Evolutionary conservation across 2,113 vertebrate species (phyloP), one percentile per base, ranked within the genome.

Genomic region (Diphyllodes magnificus): DNA sequence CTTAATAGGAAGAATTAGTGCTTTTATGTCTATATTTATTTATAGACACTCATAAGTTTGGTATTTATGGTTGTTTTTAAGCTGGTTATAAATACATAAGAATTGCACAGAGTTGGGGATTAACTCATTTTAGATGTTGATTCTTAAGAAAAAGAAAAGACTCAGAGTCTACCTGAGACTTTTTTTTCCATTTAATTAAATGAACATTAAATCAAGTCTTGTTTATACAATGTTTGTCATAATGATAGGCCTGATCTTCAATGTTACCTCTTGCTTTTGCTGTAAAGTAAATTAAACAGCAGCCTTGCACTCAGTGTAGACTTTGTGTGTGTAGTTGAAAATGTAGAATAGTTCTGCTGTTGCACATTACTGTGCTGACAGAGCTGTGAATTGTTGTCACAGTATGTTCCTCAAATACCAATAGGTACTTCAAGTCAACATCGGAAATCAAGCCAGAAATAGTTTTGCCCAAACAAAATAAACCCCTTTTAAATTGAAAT

Each of bases 241-340:
- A 72, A 76, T 65, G 45, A 64, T 60, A 65, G 49, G n/a, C 40
- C 70, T 87, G 83, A 91, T 96, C 83, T 92, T 95, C 81, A 71
- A 30, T 71, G 61, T 22, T 81, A 75, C 60, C 44, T 92, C 68
- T 92, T 64, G 40, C 13, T 84, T 92, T 86, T 88, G n/a, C 51
- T 92, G 4, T 71, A 45, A 83, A 78, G 40, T 88, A 83, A 81
- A 82, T 94, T 63, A 49, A 91, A 64, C 40, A 53, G 40, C 73
- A 91, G 63, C n/a, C 57, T 81, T 81, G 30, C 42, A 21, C 27
- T 81, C 63, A 61, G 44, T 47, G 35, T 45, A 56, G 51, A 47
- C 44, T 81, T 50, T 81, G 3, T 75, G 10, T 61, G 7, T 75
- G 9, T 60, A n/a, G 78, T 60, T 88, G 77, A 44, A 57, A 85